phyloP scores from a whole-genome alignment of 2,797 vertebrate species.

The Rhinoraja longicauda region DNA sequence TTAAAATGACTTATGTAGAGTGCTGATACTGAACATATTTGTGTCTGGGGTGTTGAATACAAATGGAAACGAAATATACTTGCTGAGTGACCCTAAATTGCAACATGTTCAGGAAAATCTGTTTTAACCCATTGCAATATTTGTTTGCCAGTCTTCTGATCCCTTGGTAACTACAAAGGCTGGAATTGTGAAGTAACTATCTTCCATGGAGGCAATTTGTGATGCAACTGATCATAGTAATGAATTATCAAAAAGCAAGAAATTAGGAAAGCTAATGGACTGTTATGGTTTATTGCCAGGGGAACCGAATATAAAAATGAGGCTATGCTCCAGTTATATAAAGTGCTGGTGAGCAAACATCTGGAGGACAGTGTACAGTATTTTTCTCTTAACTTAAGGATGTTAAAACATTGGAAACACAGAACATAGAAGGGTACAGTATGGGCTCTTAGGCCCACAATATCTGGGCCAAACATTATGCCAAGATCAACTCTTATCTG shows the following conservation, averaged over 20 bases:
- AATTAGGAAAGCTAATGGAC: no score
- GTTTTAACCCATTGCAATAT: not conserved
- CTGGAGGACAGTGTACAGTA: no score
- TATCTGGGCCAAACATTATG: no score
- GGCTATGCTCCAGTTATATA: no score
- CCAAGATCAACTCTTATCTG: no score
- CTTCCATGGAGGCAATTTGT: not conserved
- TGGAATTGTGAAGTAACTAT: not conserved
- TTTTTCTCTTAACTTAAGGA: no score
- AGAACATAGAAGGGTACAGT: no score
- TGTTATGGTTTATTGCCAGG: no score
- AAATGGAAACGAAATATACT: not conserved
- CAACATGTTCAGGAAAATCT: not conserved
- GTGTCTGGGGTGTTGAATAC: not conserved
- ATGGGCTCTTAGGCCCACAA: no score
- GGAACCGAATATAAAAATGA: no score
- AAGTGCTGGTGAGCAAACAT: no score
- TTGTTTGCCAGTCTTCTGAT: not conserved
- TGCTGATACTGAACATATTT: not conserved
- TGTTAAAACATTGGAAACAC: no score
- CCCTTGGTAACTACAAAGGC: not conserved
- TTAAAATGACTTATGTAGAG: not conserved
- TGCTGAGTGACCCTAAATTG: not conserved
- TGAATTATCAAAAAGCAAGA: not conserved
- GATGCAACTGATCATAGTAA: not conserved